Conservation (phyloP, 1,140 invertebrate species). For the Dendroctonus valens region DNA sequence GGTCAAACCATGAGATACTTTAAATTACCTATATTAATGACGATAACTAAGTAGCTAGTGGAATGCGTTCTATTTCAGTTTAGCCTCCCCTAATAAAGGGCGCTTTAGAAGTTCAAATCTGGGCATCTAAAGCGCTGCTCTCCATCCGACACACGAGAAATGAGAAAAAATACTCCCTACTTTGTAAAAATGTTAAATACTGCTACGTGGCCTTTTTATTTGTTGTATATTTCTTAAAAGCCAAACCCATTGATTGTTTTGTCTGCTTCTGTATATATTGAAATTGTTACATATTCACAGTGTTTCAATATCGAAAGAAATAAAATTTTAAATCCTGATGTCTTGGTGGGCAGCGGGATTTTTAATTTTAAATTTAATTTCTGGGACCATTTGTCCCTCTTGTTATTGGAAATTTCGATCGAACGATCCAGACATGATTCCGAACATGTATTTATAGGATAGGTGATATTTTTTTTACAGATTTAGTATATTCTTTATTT, state of each 20-base stretch:
- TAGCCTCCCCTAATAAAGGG: conserved; percentile 4
- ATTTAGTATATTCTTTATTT: conserved; percentile 13
- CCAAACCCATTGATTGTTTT: conserved; percentile 21
- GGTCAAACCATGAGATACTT: conserved; percentile 1
- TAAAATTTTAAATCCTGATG: conserved; percentile 21
- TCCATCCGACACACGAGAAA: not conserved
- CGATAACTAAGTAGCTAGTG: conserved; percentile 1
- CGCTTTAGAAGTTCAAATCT: conserved; percentile 13
- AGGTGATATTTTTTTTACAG: conserved; percentile 12
- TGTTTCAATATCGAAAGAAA: conserved; percentile 36
- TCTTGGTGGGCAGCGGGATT: too few species aligned
- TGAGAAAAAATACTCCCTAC: conserved; percentile 5
- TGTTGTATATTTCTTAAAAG: conserved; percentile 30
- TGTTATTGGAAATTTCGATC: conserved; percentile 18
- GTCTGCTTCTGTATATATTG: conserved; percentile 41
- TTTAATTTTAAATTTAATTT: too few species aligned
- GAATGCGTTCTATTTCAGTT: not conserved
- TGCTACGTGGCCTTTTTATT: conserved; percentile 33
- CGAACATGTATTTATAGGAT: conserved; percentile 29
- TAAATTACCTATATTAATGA: not conserved
- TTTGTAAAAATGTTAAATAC: conserved; percentile 33
- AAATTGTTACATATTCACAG: conserved; percentile 17
- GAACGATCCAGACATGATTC: conserved; percentile 36
- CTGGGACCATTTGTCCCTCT: too few species aligned
- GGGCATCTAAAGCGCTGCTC: not conserved